These are phyloP conservation scores for Ophion costatus DNA, from an alignment of 2,888 invertebrate genomes.

Conservation along the genomic window DNA sequence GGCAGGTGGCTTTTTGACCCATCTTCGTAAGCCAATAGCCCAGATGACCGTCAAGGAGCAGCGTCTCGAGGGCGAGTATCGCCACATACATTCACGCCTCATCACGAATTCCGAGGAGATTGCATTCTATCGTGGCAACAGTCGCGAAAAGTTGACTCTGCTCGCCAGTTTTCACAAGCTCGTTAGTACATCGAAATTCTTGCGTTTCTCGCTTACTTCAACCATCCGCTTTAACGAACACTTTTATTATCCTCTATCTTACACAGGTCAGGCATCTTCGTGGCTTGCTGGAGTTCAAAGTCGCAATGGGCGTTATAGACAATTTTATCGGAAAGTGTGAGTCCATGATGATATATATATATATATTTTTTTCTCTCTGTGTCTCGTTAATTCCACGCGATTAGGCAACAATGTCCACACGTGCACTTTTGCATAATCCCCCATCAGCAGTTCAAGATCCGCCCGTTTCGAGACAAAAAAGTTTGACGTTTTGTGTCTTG, in stretches of 20 bases:
- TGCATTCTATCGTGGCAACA: conserved; percentile 92
- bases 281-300: conserved; percentile 94
- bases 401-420: background rate
- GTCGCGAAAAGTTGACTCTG: conserved; percentile 94
- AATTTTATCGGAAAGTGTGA: conserved; percentile 98
- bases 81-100: conserved; percentile 97
- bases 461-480: too few species aligned
- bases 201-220: background rate
- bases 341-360: conserved; percentile 72
- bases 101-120: conserved; percentile 99
- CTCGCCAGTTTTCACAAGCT: conserved; percentile 95
- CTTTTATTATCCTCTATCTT: conserved; percentile 55
- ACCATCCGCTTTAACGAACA: background rate
- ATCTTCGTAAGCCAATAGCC: conserved; percentile 93
- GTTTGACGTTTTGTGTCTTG: too few species aligned
- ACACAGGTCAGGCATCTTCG: conserved; percentile 90
- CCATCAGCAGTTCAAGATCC: too few species aligned
- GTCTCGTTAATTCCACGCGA: conserved; percentile 32
- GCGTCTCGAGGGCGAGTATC: conserved; percentile 98
- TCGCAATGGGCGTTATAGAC: conserved; percentile 97
- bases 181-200: conserved; percentile 75
- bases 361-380: background rate
- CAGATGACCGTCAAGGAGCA: conserved; percentile 97
- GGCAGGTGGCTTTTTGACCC: conserved; percentile 94
- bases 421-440: too few species aligned